These are phyloP conservation scores for Caenorhabditis sp. DNA, from an alignment of 2,888 invertebrate genomes.

Conservation along the genomic window DNA sequence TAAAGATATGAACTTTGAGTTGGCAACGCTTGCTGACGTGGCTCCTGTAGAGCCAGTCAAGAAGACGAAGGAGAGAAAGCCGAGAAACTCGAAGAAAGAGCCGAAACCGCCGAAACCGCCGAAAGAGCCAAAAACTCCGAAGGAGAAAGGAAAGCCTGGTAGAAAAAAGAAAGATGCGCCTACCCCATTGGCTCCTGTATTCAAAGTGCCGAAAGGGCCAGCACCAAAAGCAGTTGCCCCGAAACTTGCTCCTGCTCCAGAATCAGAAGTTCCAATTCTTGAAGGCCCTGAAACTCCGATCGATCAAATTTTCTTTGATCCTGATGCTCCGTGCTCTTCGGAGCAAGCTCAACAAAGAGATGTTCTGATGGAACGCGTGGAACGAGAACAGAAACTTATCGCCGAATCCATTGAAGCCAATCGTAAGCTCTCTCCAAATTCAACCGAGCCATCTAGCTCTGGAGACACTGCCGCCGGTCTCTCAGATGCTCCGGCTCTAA, in stretches of 20 bases:
- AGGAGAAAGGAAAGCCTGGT: too few species aligned
- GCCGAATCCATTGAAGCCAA: constrained; percentile 11
- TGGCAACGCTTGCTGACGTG: neutral
- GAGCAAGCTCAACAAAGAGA: constrained; percentile 29
- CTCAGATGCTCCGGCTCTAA: too few species aligned
- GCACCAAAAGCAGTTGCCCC: neutral
- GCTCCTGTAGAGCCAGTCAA: constrained; percentile 1
- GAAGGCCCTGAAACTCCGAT: neutral
- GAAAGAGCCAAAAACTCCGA: too few species aligned
- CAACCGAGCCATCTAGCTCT: too few species aligned
- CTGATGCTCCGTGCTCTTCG: constrained; percentile 25
- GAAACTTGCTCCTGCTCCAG: neutral
- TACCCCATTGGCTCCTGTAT: too few species aligned
- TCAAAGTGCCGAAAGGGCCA: too few species aligned
- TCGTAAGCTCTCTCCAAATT: neutral
- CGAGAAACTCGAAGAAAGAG: too few species aligned
- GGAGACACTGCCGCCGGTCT: too few species aligned
- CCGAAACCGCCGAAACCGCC: too few species aligned
- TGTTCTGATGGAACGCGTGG: constrained; percentile 5
- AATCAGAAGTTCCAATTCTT: neutral
- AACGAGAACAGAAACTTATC: constrained; percentile 10
- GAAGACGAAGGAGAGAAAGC: neutral
- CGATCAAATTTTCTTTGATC: constrained; percentile 25
- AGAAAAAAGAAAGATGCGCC: too few species aligned
- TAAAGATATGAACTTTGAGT: too few species aligned